Base-by-base conservation (phyloP, 2,888 invertebrate genomes). In the Pomacea canaliculata region DNA sequence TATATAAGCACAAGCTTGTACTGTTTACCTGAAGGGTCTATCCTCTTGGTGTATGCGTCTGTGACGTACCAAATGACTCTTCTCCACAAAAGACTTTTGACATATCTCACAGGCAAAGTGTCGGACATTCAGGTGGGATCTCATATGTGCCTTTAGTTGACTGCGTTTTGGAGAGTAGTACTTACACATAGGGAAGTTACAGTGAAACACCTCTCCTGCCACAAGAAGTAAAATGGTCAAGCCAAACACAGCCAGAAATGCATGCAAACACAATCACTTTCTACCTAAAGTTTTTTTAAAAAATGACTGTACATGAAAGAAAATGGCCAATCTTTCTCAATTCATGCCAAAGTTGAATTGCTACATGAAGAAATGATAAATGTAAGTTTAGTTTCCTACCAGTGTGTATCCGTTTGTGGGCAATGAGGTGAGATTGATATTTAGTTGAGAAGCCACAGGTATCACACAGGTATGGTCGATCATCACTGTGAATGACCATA, bases 391-490 rank as follows among this genome's bases (percentile, higher is more conserved):
- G 16, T 56, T 63, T 51, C 72, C 66, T 83, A 89, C 93, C 93
- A 82, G 93, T 92, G 88, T 94, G 94, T 77, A 93, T 93, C 75
- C 94, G 91, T 83, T 93, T 93, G 87, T 94, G 94, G 19, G 93
- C 92, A 69, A 93, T 93, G 86, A 94, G 92, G 87, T 94, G 93
- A 82, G 93, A 94, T 81, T 93, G 92, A 86, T 93, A 94, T 87
- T 94, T 94, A 62, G 94, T 94, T 78, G 93, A 92, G 87, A 94
- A 94, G 13, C 93, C 93, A 89, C 94, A 94, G n/a, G 92, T 92
- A 80, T 94, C 94, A 87, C 94, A 94, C 1, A 92, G 91, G 81
- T 93, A 92, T n/a, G 92, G 93, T 80, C 94, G 92, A 13, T 92
- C 92, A 69, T 92, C 90, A 66, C 92, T 91, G 85, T 94, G 94